These are phyloP conservation scores for Platichthys flesus DNA, from an alignment of 2,113 vertebrate species.

Conservation along the genomic window DNA sequence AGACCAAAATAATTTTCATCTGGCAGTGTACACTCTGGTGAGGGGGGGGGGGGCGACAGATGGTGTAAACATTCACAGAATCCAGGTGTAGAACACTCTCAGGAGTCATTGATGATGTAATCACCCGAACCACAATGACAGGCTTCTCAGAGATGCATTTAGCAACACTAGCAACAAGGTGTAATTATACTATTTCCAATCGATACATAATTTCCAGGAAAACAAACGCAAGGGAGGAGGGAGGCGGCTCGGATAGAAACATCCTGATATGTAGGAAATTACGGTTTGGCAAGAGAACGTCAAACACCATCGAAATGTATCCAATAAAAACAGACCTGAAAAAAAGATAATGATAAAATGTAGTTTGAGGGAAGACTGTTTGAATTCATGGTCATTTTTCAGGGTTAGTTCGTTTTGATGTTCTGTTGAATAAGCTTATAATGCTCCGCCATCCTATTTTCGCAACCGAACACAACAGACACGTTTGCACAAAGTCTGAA, in stretches of 20 bases:
- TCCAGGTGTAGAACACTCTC: constrained; percentile 20
- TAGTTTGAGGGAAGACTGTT: not conserved
- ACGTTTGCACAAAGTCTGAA: too few relatives aligned
- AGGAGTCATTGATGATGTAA: not conserved
- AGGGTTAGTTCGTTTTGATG: too few relatives aligned
- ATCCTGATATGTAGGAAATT: not conserved
- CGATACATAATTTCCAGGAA: constrained; percentile 25
- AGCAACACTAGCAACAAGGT: constrained; percentile 10
- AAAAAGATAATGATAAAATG: too few relatives aligned
- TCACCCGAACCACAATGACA: not conserved
- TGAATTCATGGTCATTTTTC: too few relatives aligned
- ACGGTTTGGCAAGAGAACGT: not conserved
- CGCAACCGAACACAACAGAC: not conserved
- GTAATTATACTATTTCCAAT: constrained; percentile 12
- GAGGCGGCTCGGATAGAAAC: not conserved
- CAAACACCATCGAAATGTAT: not conserved
- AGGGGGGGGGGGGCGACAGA: not conserved
- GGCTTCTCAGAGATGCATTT: constrained; percentile 3
- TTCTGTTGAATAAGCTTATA: too few relatives aligned
- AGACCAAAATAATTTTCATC: constrained; percentile 16
- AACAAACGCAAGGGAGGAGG: constrained; percentile 18
- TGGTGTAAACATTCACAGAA: constrained; percentile 14
- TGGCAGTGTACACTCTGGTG: not conserved
- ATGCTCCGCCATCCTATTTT: not conserved
- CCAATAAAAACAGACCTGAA: too few relatives aligned